A percentile compares a stretch with the other conserved stretches of the same genome.
Evolutionary conservation across 2,888 invertebrate species (phyloP).

Genomic region (Acrocyrtus sp.): DNA sequence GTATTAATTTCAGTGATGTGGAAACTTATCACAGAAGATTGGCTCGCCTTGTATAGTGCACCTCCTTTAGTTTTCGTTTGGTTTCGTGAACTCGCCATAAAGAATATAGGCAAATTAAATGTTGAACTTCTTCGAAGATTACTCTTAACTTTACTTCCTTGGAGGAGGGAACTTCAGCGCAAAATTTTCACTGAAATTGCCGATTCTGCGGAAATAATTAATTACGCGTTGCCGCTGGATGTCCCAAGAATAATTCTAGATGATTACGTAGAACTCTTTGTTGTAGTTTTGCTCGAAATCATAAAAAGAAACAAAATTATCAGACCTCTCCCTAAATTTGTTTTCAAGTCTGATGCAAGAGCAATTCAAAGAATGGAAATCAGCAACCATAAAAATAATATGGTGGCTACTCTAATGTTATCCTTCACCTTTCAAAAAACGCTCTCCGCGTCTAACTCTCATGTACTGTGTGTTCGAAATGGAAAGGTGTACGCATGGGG

Average conservation of each 20-base stretch:
- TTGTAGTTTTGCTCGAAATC: constrained; percentile 55
- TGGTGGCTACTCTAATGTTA: constrained; percentile 57
- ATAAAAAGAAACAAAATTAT: constrained; percentile 45
- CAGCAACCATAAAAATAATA: constrained; percentile 53
- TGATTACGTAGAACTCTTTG: constrained; percentile 59
- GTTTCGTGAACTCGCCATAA: constrained; percentile 55
- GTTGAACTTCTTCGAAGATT: constrained; percentile 38
- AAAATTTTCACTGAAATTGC: constrained; percentile 58
- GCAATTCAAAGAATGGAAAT: constrained; percentile 49
- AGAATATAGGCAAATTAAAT: constrained; percentile 42
- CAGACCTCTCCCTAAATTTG: constrained; percentile 34
- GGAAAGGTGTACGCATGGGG: constrained; percentile 61
- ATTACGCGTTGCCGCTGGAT: constrained; percentile 53
- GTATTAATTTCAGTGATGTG: constrained; percentile 52
- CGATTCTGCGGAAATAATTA: constrained; percentile 56
- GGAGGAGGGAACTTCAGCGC: constrained; percentile 60
- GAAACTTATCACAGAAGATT: constrained; percentile 59
- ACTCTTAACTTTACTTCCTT: constrained; percentile 53
- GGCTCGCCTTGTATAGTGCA: constrained; percentile 59
- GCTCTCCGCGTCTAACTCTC: constrained; percentile 53
- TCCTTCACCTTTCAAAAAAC: constrained; percentile 45
- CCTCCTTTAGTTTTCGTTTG: constrained; percentile 54
- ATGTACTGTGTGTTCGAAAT: constrained; percentile 59
- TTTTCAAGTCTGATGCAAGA: constrained; percentile 51
- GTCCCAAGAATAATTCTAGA: constrained; percentile 42